phyloP scores from a whole-genome alignment of 1,140 invertebrate species.

The Scylla paramamosain region DNA sequence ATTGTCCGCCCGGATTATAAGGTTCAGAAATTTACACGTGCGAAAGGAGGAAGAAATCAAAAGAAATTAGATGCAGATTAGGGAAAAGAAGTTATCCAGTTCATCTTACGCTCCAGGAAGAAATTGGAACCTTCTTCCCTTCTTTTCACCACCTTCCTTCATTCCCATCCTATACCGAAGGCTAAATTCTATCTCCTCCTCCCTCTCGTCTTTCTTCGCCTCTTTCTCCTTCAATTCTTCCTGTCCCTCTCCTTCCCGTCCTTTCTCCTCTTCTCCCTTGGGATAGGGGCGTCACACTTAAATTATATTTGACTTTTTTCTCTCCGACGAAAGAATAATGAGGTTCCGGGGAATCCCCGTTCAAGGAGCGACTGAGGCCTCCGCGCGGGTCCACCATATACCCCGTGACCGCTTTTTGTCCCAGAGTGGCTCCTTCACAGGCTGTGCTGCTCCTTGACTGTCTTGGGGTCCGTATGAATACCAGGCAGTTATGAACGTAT shows the following conservation, averaged over 20 bases:
- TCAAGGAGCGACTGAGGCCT: neutral
- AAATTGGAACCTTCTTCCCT: neutral
- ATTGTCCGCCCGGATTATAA: neutral
- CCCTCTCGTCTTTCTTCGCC: neutral
- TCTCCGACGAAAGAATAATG: neutral
- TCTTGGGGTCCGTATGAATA: neutral
- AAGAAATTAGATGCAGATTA: neutral
- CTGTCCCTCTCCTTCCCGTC: neutral
- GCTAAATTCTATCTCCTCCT: neutral
- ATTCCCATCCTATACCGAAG: neutral
- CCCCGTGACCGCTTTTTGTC: neutral
- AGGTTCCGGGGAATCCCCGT: constrained; percentile 7
- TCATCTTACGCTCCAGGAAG: neutral
- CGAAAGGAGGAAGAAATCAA: neutral
- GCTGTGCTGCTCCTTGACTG: too few relatives aligned
- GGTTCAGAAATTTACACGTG: neutral
- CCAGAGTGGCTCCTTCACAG: neutral
- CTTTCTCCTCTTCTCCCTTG: neutral
- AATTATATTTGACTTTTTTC: neutral
- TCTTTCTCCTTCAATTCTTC: neutral
- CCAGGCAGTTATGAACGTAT: too few relatives aligned
- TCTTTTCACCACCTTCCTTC: neutral
- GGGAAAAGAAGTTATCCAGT: constrained; percentile 6
- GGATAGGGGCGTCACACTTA: neutral
- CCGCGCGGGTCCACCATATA: neutral